phyloP scores from a whole-genome alignment of 2,113 vertebrate genomes.

The Procapra przewalskii region DNA sequence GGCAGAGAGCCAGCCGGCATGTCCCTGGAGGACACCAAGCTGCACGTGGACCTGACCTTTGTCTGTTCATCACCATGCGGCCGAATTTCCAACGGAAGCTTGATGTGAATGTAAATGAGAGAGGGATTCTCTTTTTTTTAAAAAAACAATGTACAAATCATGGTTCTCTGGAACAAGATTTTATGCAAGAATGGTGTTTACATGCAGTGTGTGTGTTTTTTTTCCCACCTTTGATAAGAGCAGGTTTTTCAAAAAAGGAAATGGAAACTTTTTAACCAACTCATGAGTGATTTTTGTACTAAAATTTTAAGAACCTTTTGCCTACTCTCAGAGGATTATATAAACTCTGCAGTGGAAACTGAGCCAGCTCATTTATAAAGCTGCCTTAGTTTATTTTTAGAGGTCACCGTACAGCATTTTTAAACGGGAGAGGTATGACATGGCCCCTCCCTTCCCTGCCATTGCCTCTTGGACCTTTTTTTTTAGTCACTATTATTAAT shows the following conservation, averaged over 20 bases:
- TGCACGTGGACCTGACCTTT: not conserved
- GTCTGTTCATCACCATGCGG: not conserved
- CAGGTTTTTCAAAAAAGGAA: constrained; percentile 64
- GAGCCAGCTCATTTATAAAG: constrained; percentile 78
- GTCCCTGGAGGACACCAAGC: not conserved
- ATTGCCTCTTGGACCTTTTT: not conserved
- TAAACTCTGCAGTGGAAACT: constrained; percentile 64
- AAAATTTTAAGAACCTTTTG: constrained; percentile 52
- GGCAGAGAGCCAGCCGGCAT: not conserved
- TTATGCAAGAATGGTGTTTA: constrained; percentile 68
- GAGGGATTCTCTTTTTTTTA: not conserved
- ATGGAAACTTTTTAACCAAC: constrained; percentile 54
- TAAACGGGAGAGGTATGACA: constrained; percentile 24
- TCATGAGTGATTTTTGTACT: constrained; percentile 56
- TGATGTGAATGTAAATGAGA: constrained; percentile 65
- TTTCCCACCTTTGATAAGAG: constrained; percentile 53
- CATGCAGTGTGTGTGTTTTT: not conserved
- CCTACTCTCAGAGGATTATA: constrained; percentile 51
- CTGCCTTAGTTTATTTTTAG: constrained; percentile 72
- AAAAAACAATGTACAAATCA: not conserved
- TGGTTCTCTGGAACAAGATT: constrained; percentile 41
- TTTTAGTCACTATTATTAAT: not conserved
- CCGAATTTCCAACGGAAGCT: constrained; percentile 20
- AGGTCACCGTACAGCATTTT: constrained; percentile 53
- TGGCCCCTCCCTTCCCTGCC: not conserved